Evolutionary conservation across 2,888 invertebrate species (phyloP), one percentile per base, ranked within the genome.

Genomic region (Drosophila falleni): DNA sequence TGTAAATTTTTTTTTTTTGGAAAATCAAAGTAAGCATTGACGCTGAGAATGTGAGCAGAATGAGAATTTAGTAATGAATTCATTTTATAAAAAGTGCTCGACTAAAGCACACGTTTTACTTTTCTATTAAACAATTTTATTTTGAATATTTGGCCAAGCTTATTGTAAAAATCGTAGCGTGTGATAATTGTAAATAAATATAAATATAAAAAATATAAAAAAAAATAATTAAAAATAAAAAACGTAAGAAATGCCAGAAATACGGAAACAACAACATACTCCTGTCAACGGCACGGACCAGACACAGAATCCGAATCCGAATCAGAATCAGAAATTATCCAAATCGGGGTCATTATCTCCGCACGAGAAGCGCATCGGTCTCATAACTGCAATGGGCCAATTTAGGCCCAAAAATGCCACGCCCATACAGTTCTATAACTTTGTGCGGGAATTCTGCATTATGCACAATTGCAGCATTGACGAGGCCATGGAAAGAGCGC

Each of bases 381-480:
- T 80, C 0, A 75, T 80, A 2, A 39, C 29, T 0, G 58, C 75
- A 6, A 66, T 80, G 65, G 60, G 55, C 0, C 54, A 37, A 0
- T 80, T 71, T 8, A 31, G 70, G 6, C 80, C 80, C 0, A 47
- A 51, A 9, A 60, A 60, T 16, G 80, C 85, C 33, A 83, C 42
- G 53, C 74, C 85, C 26, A 47, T 76, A 5, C 86, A 86, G 56
- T 86, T 81, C 31, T 86, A 87, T 19, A 86, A 87, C 31, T 86
- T 60, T 37, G 81, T 86, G 5, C 33, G 86, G 0, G 86, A 86
- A 33, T 72, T 72, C 8, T 86, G 86, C 69, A 86, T 87, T 0
- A 76, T 86, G 50, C 76, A 87, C 68, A 83, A 85, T 9, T 86
- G 86, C 59, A 71, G 87, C 73, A 80, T 86, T n/a, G 86, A 86